Percentiles rank a stretch among this genome's conserved stretches.
Conservation (phyloP, 1,140 invertebrate genomes). For the Artemia franciscana region DNA sequence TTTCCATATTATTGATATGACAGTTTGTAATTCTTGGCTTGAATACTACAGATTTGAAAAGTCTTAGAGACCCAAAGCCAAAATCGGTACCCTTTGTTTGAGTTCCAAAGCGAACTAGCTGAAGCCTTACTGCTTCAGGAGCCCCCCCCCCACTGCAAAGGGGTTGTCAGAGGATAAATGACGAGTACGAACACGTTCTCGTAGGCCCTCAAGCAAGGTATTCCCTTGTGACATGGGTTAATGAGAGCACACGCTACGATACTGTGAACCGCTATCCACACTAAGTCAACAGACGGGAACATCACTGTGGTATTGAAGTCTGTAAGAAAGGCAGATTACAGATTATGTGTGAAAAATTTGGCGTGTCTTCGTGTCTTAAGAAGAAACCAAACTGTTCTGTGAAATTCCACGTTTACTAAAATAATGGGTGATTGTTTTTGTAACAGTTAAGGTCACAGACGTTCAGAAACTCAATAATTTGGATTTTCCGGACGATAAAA, state of each 20-base stretch:
- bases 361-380: too few relatives aligned
- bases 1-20: slow-evolving; percentile 15
- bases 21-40: slow-evolving; percentile 14
- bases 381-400: too few relatives aligned
- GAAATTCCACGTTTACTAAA: too few relatives aligned
- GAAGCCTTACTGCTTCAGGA: slow-evolving; percentile 1
- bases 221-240: not conserved
- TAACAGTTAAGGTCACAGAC: too few relatives aligned
- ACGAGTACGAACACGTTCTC: too few relatives aligned
- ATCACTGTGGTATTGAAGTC: not conserved
- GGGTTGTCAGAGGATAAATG: not conserved
- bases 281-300: not conserved
- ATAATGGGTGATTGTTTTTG: too few relatives aligned
- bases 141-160: not conserved
- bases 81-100: slow-evolving; percentile 9
- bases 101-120: slow-evolving; percentile 8
- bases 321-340: not conserved
- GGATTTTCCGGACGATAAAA: too few relatives aligned
- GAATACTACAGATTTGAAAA: slow-evolving; percentile 14
- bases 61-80: not conserved
- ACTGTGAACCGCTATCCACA: not conserved
- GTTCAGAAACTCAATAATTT: too few relatives aligned
- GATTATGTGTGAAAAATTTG: too few relatives aligned
- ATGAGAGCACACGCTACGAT: not conserved
- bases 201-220: not conserved